Base-by-base conservation (phyloP, 2,888 invertebrate species). In the Catotricha subobsoleta region DNA sequence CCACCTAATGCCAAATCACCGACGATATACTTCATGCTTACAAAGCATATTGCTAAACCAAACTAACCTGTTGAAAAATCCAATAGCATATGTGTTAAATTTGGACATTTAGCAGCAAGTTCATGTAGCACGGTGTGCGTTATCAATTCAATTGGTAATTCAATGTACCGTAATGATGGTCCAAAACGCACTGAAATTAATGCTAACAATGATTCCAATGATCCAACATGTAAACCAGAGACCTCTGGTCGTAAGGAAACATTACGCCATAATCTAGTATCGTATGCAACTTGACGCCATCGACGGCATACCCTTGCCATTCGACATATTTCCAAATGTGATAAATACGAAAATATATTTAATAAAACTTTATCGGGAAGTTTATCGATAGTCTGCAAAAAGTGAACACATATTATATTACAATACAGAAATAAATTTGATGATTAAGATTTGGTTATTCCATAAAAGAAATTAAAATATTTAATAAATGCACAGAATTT, bases 71-170 rank as follows among this genome's bases (percentile, higher is more conserved):
- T 98, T 48, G 95, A 92, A 58, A 97, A 97, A 57, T 97, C 97
- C 46, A 99, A 69, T 15, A 97, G 72, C 83, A 99, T 86, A 58
- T 91, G 87, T 0, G 92, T 91, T 41, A 95, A 67, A 60, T 92
- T 92, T 0, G 92, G 91, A 54, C 94, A 95, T 61, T 92, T 94
- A 53, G 82, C 91, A 1, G 95, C 86, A 48, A 99, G 63, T 58
- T 98, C 98, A 59, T 98, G 97, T 1, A 99, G 71, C 8, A 97
- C 91, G 0, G 88, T 90, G 54, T 94, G 90, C 0, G 94, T 95
- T 51, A 97, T 94, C 48, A 97, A 65, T 60, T 97, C 97, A 51
- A 94, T 94, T 0, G 92, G 91, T 41, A 97, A 67, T 58, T 94
- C 92, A 48, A 91, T 87, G 63, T 90, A 88, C 30, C 86, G 72